Evolutionary conservation across 2,888 invertebrate genomes (phyloP).

Genomic region (Hololepta plana): DNA sequence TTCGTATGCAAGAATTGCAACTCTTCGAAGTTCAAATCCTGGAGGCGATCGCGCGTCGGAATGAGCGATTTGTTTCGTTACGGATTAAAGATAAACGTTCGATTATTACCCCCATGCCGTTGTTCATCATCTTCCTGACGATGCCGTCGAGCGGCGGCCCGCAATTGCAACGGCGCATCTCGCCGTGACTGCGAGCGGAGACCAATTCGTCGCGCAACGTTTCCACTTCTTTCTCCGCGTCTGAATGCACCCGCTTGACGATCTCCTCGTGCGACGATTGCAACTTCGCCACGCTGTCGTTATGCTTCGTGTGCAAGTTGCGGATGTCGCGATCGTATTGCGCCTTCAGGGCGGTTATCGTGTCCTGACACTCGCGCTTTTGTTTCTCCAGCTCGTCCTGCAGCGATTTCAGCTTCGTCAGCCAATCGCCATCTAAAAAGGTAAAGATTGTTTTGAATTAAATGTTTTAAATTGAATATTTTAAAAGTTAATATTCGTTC

Average conservation of each 20-base stretch:
- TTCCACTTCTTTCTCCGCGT: slow-evolving; percentile 34
- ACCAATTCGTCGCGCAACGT: slow-evolving; percentile 21
- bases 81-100: too few relatives aligned
- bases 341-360: slow-evolving; percentile 25
- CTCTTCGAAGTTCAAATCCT: slow-evolving; percentile 29
- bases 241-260: slow-evolving; percentile 28
- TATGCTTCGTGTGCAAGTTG: slow-evolving; percentile 33
- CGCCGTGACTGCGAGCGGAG: slow-evolving; percentile 5
- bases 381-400: slow-evolving; percentile 12
- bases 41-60: not conserved
- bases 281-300: slow-evolving; percentile 34
- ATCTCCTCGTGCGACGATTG: slow-evolving; percentile 35
- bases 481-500: too few relatives aligned
- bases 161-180: slow-evolving; percentile 7
- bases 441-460: too few relatives aligned
- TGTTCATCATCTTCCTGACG: slow-evolving; percentile 11
- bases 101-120: slow-evolving; percentile 20
- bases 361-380: slow-evolving; percentile 18
- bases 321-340: slow-evolving; percentile 36
- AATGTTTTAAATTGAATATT: too few relatives aligned
- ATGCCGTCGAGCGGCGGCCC: not conserved
- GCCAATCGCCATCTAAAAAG: too few relatives aligned
- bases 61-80: not conserved
- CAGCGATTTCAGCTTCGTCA: slow-evolving; percentile 8
- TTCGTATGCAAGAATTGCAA: slow-evolving; percentile 34